Conservation (phyloP, 2,113 vertebrate genomes). For the Platanista minor region DNA sequence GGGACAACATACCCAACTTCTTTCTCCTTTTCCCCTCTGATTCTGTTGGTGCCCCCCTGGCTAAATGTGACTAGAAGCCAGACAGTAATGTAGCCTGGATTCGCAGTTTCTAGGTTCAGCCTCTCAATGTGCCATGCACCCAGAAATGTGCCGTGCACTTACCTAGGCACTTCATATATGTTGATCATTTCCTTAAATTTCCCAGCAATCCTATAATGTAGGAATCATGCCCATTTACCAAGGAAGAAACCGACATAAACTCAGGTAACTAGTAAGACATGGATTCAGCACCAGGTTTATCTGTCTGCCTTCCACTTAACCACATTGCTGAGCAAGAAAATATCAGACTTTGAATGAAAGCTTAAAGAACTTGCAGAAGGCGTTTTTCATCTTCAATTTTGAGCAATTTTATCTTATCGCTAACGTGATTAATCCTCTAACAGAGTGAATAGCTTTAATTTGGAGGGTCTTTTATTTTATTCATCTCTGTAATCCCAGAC, state of each 20-base stretch:
- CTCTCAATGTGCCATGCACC: background rate
- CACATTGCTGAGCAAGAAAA: constrained; percentile 33
- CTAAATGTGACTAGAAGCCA: background rate
- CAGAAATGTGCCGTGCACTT: background rate
- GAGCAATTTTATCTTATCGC: constrained; percentile 41
- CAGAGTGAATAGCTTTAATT: constrained; percentile 46
- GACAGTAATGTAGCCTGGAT: background rate
- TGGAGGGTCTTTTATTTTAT: background rate
- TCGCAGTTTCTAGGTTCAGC: background rate
- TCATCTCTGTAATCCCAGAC: background rate
- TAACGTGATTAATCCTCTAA: constrained; percentile 42
- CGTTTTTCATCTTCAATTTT: constrained; percentile 56
- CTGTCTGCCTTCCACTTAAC: constrained; percentile 24
- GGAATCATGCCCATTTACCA: background rate
- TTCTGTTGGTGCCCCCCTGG: background rate
- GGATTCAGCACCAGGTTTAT: background rate
- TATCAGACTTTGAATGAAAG: constrained; percentile 27
- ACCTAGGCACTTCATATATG: background rate
- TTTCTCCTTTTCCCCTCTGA: background rate
- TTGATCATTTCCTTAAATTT: background rate
- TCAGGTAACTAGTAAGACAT: background rate
- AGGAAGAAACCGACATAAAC: background rate
- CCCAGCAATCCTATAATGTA: background rate
- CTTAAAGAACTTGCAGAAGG: constrained; percentile 37
- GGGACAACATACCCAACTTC: background rate